Percentiles rank a stretch among this genome's conserved stretches.
Evolutionary conservation across 2,888 invertebrate species (phyloP).

Genomic region (Aelia acuminata): DNA sequence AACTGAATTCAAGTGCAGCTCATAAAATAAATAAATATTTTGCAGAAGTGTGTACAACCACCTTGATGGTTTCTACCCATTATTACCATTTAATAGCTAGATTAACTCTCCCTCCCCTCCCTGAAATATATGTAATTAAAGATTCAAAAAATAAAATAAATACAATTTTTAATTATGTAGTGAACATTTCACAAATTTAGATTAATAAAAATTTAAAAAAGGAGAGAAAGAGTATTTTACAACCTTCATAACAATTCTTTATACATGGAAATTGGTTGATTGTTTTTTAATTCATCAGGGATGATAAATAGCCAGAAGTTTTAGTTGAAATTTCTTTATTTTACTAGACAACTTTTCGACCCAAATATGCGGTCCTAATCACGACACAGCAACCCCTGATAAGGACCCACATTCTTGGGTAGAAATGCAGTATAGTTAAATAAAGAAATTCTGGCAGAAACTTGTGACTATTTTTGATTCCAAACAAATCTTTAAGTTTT

Average conservation of each 20-base stretch:
- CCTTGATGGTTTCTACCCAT: background rate
- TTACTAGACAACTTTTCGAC: no score
- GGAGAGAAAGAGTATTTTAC: background rate
- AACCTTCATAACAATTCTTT: background rate
- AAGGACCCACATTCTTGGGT: no score
- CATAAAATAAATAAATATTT: background rate
- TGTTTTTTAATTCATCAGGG: no score
- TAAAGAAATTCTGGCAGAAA: no score
- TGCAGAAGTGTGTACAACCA: background rate
- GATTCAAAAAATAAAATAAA: background rate
- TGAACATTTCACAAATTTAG: background rate
- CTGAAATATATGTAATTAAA: background rate
- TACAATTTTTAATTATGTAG: background rate
- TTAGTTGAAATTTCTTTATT: no score
- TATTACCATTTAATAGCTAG: background rate
- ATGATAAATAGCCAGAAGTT: no score
- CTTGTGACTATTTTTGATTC: no score
- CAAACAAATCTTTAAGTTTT: no score
- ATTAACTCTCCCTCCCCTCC: background rate
- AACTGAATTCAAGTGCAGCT: background rate
- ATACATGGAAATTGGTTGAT: no score
- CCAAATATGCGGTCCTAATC: no score
- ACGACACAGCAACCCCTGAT: no score
- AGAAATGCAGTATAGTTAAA: no score
- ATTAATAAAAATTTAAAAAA: background rate